Percentiles rank a stretch among this genome's conserved stretches.
Conservation (phyloP, 2,113 vertebrate genomes). For the Apus apus region DNA sequence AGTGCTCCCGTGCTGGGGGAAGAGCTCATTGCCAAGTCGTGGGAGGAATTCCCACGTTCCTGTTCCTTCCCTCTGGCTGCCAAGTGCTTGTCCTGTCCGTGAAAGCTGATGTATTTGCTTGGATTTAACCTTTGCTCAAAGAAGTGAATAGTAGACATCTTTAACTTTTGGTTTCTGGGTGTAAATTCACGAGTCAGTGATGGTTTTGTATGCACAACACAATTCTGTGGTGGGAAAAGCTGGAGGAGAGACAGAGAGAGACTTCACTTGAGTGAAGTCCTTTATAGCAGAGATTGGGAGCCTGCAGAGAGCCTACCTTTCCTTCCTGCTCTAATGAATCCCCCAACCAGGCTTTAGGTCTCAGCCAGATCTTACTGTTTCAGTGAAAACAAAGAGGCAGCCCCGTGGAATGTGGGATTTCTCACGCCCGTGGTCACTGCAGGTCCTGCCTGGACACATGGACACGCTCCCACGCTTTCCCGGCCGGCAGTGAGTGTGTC, state of each 20-base stretch:
- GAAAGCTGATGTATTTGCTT: constrained; percentile 43
- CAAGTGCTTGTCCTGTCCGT: not conserved
- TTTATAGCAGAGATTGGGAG: not conserved
- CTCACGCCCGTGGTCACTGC: accelerated
- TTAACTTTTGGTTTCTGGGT: constrained; percentile 54
- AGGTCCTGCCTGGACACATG: not conserved
- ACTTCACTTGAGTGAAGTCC: not conserved
- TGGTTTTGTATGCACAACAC: not conserved
- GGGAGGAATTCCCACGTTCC: constrained; percentile 64
- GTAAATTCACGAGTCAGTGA: not conserved
- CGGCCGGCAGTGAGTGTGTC: not conserved
- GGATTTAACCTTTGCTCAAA: constrained; percentile 52
- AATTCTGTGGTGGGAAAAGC: not conserved
- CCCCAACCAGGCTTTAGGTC: not conserved
- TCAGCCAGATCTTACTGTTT: not conserved
- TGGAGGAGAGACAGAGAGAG: not conserved
- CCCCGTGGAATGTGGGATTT: not conserved
- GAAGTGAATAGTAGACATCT: not conserved
- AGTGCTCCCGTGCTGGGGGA: not conserved
- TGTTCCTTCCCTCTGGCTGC: constrained; percentile 44
- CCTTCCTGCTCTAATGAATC: not conserved
- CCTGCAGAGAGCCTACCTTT: not conserved
- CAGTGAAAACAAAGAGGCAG: not conserved
- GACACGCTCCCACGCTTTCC: not conserved
- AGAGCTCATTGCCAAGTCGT: constrained; percentile 10